phyloP scores from a whole-genome alignment of 1,140 invertebrate species.

The Drosophila lacertosa region DNA sequence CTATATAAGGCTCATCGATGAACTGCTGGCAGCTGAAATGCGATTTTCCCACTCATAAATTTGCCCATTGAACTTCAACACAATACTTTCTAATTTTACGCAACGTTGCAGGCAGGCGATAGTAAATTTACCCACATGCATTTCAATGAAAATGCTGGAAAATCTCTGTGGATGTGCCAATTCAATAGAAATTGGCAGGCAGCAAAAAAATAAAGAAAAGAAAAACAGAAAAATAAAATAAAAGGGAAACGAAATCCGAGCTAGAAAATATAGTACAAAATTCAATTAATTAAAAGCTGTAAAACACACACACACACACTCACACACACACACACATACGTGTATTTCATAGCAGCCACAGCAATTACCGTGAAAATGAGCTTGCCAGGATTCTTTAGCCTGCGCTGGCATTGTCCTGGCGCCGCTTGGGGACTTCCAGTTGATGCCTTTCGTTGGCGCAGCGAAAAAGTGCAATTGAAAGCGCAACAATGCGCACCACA shows the following conservation, averaged over 20 bases:
- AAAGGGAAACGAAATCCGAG: constrained; percentile 19
- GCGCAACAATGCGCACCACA: constrained; percentile 77
- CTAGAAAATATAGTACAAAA: constrained; percentile 58
- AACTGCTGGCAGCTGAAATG: constrained; percentile 27
- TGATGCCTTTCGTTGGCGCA: constrained; percentile 31
- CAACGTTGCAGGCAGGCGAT: constrained; percentile 48
- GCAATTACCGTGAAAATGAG: constrained; percentile 69
- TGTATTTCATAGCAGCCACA: constrained; percentile 2
- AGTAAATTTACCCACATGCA: constrained; percentile 40
- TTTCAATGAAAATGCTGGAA: constrained; percentile 40
- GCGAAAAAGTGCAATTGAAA: constrained; percentile 66
- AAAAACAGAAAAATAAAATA: constrained; percentile 25
- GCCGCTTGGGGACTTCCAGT: constrained; percentile 45
- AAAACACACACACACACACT: constrained; percentile 22
- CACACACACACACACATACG: constrained; percentile 15
- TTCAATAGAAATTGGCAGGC: constrained; percentile 46
- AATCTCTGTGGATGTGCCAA: constrained; percentile 18
- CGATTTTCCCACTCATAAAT: constrained; percentile 66
- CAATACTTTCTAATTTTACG: constrained; percentile 76
- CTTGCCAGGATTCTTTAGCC: constrained; percentile 40
- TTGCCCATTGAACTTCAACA: constrained; percentile 56
- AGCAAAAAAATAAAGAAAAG: constrained; percentile 20
- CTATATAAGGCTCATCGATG: constrained; percentile 2
- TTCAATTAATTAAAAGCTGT: constrained; percentile 77
- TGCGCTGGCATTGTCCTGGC: constrained; percentile 51